Evolutionary conservation across 2,113 vertebrate genomes (phyloP), one percentile per base, ranked within the genome.

Genomic region (Chlorodrepanis virens): DNA sequence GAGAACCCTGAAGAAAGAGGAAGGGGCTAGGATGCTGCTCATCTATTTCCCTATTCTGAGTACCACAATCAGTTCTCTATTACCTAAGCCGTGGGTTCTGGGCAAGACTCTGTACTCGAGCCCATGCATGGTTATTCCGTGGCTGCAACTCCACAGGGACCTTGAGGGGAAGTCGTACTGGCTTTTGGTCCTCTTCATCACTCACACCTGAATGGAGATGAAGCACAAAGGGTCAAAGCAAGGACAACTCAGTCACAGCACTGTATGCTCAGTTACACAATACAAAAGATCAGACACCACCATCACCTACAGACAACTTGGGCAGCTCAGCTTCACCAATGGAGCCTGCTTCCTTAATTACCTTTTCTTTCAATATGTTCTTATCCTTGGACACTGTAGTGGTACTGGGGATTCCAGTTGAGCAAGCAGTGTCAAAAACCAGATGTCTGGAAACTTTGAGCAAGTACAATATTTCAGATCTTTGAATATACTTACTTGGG

Each of bases 51-150:
- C 54, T 82, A 1, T 25, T 76, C 49, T 78, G 63, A 87, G 69
- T 20, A 75, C 23, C 12, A 61, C 10, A 15, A 54, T 24, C 45
- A 75, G 59, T 9, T 67, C 33, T 25, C 29, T 7, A 4, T 94
- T 95, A 99, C 99, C 99, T 99, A 90, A 99, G 99, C n/a, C 99
- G 98, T 33, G 99, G 99, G 94, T 99, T 99, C 97, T 99, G 99
- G 50, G 99, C 99, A 25, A 99, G 98, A 89, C 98, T 99, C 98
- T 99, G 99, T 45, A 99, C 99, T 2, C 99, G 98, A 72, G 99
- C 98, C 99, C 99, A 99, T 0, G 99, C 99, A 0, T 99, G 98
- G 90, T 99, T 99, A 94, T 98, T 99, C 44, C 99, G 98, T 1
- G 99, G 99, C 42, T 99, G 99, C 70, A 99, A 96, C 96, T 99